Percentiles rank a stretch among this genome's conserved stretches.
phyloP scores from a whole-genome alignment of 2,797 vertebrate genomes.

The Crotalus adamanteus region DNA sequence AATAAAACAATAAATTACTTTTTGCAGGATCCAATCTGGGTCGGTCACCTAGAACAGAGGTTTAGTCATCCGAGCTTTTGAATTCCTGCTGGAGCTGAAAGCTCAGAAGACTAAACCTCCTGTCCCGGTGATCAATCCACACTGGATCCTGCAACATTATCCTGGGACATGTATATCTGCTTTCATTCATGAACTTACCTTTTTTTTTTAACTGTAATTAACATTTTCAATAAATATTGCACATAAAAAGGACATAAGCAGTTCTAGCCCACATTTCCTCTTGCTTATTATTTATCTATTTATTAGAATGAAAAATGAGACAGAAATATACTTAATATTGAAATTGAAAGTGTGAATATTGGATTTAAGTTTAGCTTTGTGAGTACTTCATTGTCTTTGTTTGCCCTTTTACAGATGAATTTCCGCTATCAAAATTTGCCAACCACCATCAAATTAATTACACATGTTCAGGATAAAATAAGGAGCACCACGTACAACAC shows the following conservation, averaged over 20 bases:
- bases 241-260: neutral
- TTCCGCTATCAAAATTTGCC: neutral
- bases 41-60: too few species aligned
- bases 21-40: too few species aligned
- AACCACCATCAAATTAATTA: conserved; percentile 25
- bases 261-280: neutral
- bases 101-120: too few species aligned
- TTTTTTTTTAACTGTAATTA: neutral
- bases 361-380: neutral
- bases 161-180: too few species aligned
- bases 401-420: neutral
- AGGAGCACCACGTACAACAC: neutral
- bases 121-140: too few species aligned
- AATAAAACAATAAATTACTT: neutral
- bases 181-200: too few species aligned
- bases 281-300: too few species aligned
- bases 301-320: neutral
- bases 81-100: too few species aligned
- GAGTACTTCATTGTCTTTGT: neutral
- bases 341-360: neutral
- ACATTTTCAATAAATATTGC: neutral
- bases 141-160: too few species aligned
- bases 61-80: too few species aligned
- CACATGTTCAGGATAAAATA: conserved; percentile 20
- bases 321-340: neutral